A percentile compares a stretch with the other conserved stretches of the same genome.
These are phyloP conservation scores for Oxystoma pomonae DNA, from an alignment of 2,888 invertebrate species.

Conservation along the genomic window DNA sequence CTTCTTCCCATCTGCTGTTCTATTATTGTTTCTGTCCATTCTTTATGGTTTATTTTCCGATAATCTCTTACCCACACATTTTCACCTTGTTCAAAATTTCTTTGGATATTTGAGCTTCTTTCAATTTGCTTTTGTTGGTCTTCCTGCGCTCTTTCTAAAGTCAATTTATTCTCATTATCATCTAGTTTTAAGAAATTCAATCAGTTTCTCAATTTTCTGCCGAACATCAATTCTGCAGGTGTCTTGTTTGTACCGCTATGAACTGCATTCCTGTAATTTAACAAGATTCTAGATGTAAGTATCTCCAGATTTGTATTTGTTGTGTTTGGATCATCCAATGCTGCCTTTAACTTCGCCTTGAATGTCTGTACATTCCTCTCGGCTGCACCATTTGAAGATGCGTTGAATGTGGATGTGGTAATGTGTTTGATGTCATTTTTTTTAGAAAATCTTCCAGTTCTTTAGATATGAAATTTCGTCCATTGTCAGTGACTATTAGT, in stretches of 20 bases:
- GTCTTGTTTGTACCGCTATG: slow-evolving; percentile 14
- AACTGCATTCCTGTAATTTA: slow-evolving; percentile 15
- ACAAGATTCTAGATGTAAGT: slow-evolving; percentile 11
- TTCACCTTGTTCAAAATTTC: no score
- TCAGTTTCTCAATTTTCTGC: slow-evolving; percentile 8
- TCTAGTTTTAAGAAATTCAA: slow-evolving; percentile 7
- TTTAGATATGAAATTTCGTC: slow-evolving; percentile 21
- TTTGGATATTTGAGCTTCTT: not conserved
- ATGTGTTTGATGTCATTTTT: slow-evolving; percentile 29
- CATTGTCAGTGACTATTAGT: slow-evolving; percentile 26
- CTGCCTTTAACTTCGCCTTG: slow-evolving; percentile 15
- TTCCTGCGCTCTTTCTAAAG: not conserved
- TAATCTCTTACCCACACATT: no score
- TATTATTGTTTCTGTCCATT: no score
- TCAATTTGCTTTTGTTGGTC: not conserved
- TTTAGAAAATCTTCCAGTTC: slow-evolving; percentile 27
- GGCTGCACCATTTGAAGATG: slow-evolving; percentile 31
- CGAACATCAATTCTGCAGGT: slow-evolving; percentile 14
- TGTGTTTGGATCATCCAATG: not conserved
- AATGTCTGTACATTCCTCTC: slow-evolving; percentile 24
- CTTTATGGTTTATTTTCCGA: no score
- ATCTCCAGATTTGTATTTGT: slow-evolving; percentile 5
- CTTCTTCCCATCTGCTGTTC: no score
- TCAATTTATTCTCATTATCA: not conserved
- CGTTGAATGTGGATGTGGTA: slow-evolving; percentile 15